Evolutionary conservation across 1,140 invertebrate species (phyloP).

Genomic region (Meteorus sp.): DNA sequence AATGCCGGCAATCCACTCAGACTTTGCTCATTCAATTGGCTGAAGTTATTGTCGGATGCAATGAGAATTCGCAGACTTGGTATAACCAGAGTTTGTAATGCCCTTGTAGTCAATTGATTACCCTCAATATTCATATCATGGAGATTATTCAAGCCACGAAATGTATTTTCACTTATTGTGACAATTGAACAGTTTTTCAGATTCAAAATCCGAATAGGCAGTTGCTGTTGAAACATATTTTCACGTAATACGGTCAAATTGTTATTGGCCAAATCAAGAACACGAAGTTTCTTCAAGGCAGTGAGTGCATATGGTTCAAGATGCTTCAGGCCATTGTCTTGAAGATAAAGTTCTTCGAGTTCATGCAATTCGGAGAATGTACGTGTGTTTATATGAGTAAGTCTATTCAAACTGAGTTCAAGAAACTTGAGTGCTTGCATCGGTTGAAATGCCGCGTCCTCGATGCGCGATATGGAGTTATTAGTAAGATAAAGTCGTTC

Average conservation of each 20-base stretch:
- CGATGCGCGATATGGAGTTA: conserved; percentile 78
- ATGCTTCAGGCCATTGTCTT: conserved; percentile 61
- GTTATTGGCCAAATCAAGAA: conserved; percentile 68
- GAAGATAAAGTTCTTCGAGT: conserved; percentile 68
- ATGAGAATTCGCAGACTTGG: conserved; percentile 72
- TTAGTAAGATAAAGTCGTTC: conserved; percentile 81
- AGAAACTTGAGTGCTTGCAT: conserved; percentile 76
- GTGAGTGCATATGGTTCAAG: conserved; percentile 65
- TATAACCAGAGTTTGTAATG: conserved; percentile 70
- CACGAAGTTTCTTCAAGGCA: conserved; percentile 63
- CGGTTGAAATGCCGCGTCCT: conserved; percentile 75
- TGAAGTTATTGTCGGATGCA: conserved; percentile 78
- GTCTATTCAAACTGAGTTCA: conserved; percentile 75
- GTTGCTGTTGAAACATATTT: conserved; percentile 64
- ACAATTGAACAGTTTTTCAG: conserved; percentile 65
- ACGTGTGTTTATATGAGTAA: conserved; percentile 66
- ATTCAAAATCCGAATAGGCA: conserved; percentile 63
- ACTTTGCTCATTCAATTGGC: conserved; percentile 66
- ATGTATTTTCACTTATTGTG: conserved; percentile 67
- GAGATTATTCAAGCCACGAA: conserved; percentile 66
- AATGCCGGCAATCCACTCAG: conserved; percentile 75
- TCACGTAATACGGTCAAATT: conserved; percentile 60
- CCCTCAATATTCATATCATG: conserved; percentile 71
- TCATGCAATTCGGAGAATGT: conserved; percentile 73
- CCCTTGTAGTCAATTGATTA: conserved; percentile 71